Base-by-base conservation (phyloP, 1,140 invertebrate genomes). In the Drosophila sproati region DNA sequence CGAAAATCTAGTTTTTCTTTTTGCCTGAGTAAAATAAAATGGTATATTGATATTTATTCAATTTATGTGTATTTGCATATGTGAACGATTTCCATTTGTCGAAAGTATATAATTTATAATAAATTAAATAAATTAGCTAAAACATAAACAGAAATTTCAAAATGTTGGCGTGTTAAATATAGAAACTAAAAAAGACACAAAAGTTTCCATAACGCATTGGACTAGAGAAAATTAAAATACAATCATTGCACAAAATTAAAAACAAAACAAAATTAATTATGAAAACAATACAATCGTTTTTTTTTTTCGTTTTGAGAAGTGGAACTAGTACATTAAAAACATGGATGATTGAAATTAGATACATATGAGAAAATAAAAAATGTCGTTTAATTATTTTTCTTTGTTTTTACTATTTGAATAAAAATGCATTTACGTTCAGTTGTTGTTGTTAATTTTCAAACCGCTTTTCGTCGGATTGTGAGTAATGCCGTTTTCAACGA, bases 41-140 rank as follows among this genome's bases (percentile, higher is more conserved):
- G 50, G 39, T 43, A 4, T 60, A 43, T 78, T 63, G n/a, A 73
- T 87, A 43, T 62, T 80, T 64, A 77, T 80, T 88, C 54, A 66
- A 71, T 83, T 87, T 87, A 74, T 72, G 71, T 87, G 68, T 88
- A 55, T 73, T 80, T 83, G 80, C 67, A 82, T 71, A 82, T 79
- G 74, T 79, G 68, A 71, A 71, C 59, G 39, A 51, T 71, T 76
- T 71, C 4, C 8, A 60, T 72, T 74, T 68, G 59, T 73, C 55
- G 55, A 78, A 48, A 78, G 61, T 50, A 68, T 70, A 79, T 69
- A 61, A 62, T 85, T 86, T 74, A 88, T 88, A 83, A 87, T 87
- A 87, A 87, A 87, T 87, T 52, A 88, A 87, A 83, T 87, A 87
- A 87, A 87, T 87, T 77, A 87, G 76, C 83, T 87, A 87, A 80